phyloP scores from a whole-genome alignment of 1,140 invertebrate species.

The Onthophagus taurus region DNA sequence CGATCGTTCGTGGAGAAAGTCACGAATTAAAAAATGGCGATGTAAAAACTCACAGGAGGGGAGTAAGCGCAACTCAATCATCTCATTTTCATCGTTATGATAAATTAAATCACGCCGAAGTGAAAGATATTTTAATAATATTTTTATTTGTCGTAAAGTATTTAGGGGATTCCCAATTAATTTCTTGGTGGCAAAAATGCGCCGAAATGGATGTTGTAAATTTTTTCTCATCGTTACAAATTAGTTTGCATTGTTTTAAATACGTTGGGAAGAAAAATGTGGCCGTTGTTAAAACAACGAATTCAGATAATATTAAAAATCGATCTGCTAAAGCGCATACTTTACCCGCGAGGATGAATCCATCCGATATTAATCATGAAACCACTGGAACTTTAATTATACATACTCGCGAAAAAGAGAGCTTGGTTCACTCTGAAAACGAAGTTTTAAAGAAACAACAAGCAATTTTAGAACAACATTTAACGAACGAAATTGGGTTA shows the following conservation, averaged over 20 bases:
- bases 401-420: slow-evolving; percentile 43
- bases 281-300: slow-evolving; percentile 29
- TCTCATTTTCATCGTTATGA: slow-evolving; percentile 51
- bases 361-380: slow-evolving; percentile 49
- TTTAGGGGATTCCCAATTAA: slow-evolving; percentile 76
- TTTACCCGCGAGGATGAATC: slow-evolving; percentile 67
- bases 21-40: slow-evolving; percentile 34
- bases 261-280: slow-evolving; percentile 72
- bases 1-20: slow-evolving; percentile 42
- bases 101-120: slow-evolving; percentile 64
- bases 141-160: slow-evolving; percentile 88
- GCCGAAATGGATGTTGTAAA: slow-evolving; percentile 62
- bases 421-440: slow-evolving; percentile 44
- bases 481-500: slow-evolving; percentile 84
- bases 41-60: slow-evolving; percentile 38
- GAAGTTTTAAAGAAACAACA: slow-evolving; percentile 51
- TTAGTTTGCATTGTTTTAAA: slow-evolving; percentile 79
- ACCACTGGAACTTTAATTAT: slow-evolving; percentile 46
- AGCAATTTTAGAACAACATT: slow-evolving; percentile 71
- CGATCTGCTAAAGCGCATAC: slow-evolving; percentile 59
- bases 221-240: slow-evolving; percentile 72
- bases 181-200: slow-evolving; percentile 84
- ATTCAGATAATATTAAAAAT: slow-evolving; percentile 40
- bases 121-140: slow-evolving; percentile 81
- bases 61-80: slow-evolving; percentile 48